These are phyloP conservation scores for Trematomus bernacchii DNA, from an alignment of 2,797 vertebrate genomes.

Conservation along the genomic window DNA sequence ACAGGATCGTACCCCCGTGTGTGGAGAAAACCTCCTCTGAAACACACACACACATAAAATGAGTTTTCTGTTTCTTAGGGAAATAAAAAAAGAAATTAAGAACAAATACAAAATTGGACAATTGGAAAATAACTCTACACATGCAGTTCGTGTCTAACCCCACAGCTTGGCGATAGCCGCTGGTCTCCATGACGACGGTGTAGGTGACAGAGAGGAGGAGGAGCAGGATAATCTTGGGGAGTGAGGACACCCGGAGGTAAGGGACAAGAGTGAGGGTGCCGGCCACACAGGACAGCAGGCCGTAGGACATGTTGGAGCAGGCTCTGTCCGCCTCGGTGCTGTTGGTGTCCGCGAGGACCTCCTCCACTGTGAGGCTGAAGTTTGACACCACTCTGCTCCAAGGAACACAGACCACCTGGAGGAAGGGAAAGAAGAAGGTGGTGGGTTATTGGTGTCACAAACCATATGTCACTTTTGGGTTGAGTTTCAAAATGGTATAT, in stretches of 20 bases:
- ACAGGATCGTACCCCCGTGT: conserved; percentile 91
- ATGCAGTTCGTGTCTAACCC: conserved; percentile 84
- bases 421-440: not conserved
- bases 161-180: conserved; percentile 90
- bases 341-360: conserved; percentile 81
- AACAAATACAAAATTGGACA: not conserved
- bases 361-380: conserved; percentile 85
- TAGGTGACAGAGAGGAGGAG: conserved; percentile 93
- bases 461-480: not conserved
- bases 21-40: conserved; percentile 87
- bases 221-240: conserved; percentile 95
- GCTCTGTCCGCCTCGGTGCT: conserved; percentile 82
- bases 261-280: conserved; percentile 92
- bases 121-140: not conserved
- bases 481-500: too few species aligned
- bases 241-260: conserved; percentile 95
- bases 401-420: conserved; percentile 93
- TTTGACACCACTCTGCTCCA: conserved; percentile 82
- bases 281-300: conserved; percentile 93
- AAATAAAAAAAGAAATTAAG: not conserved
- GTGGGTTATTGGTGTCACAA: not conserved
- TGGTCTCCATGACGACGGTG: conserved; percentile 94
- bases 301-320: conserved; percentile 90
- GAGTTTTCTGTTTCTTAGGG: not conserved
- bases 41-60: conserved; percentile 29